Evolutionary conservation across 2,888 invertebrate genomes (phyloP).

Genomic region (Habroteleia sp.): DNA sequence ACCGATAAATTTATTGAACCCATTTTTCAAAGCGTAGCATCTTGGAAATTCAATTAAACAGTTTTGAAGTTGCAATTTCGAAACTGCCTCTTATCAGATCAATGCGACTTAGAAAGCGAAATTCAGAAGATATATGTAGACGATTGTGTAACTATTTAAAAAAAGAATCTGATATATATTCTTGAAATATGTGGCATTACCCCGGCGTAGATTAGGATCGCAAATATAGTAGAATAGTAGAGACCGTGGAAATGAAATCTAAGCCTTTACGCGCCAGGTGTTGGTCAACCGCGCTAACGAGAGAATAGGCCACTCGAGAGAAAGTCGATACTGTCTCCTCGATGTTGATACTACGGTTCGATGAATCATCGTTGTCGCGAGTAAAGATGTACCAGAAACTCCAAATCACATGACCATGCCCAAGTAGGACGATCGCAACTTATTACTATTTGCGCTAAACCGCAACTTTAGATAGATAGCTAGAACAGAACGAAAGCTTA

Average conservation of each 20-base stretch:
- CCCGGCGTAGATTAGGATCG: slow-evolving; percentile 23
- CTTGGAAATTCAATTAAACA: slow-evolving; percentile 12
- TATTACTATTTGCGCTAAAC: too few relatives aligned
- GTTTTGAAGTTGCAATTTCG: slow-evolving; percentile 4
- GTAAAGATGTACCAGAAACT: slow-evolving; percentile 15
- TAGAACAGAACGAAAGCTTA: too few relatives aligned
- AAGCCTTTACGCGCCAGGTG: slow-evolving; percentile 20
- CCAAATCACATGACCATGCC: neutral
- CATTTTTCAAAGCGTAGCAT: slow-evolving; percentile 6
- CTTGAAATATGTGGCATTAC: slow-evolving; percentile 24
- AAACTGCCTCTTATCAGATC: slow-evolving; percentile 21
- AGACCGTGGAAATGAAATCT: slow-evolving; percentile 42
- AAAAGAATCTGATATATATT: slow-evolving; percentile 25
- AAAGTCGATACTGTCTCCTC: slow-evolving; percentile 45
- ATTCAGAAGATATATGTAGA: slow-evolving; percentile 18
- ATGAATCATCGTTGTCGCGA: slow-evolving; percentile 33
- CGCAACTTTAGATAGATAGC: too few relatives aligned
- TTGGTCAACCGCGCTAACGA: slow-evolving; percentile 24
- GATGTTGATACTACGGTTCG: slow-evolving; percentile 21
- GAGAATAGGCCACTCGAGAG: slow-evolving; percentile 54
- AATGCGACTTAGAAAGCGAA: slow-evolving; percentile 32
- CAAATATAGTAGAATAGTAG: slow-evolving; percentile 25
- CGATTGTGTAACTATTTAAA: slow-evolving; percentile 26
- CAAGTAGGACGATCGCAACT: slow-evolving; percentile 10
- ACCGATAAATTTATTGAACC: neutral